Evolutionary conservation across 2,888 invertebrate genomes (phyloP).

Genomic region (Drosophila mimetica): DNA sequence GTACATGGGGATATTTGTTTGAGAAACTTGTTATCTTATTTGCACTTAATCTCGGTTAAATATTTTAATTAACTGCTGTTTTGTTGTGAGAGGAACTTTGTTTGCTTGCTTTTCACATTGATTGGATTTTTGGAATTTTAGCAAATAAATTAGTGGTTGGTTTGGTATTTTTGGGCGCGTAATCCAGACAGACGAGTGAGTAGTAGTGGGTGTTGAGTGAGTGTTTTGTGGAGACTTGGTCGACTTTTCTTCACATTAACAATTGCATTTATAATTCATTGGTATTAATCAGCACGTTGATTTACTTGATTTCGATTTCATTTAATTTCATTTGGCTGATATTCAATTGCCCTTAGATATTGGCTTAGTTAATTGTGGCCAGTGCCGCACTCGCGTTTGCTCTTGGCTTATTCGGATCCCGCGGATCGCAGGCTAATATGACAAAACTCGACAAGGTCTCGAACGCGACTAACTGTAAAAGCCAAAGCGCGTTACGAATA

Average conservation of each 20-base stretch:
- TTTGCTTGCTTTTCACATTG: conserved; percentile 55
- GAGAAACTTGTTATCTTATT: conserved; percentile 38
- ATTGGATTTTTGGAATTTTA: conserved; percentile 47
- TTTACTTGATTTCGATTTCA: conserved; percentile 12
- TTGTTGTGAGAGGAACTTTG: conserved; percentile 46
- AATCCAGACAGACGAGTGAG: conserved; percentile 74
- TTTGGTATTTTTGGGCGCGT: conserved; percentile 64
- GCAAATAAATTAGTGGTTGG: conserved; percentile 48
- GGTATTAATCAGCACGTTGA: conserved; percentile 1
- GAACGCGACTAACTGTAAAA: conserved; percentile 85
- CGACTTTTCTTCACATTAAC: conserved; percentile 75
- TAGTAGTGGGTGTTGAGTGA: conserved; percentile 14
- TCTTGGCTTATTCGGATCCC: conserved; percentile 43
- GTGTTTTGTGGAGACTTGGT: conserved; percentile 55
- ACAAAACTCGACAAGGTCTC: conserved; percentile 85
- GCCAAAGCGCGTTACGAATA: conserved; percentile 84
- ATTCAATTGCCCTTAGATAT: conserved; percentile 7
- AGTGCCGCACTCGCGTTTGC: conserved; percentile 40
- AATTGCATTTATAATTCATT: conserved; percentile 14
- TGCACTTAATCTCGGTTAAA: conserved; percentile 54
- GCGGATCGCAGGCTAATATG: conserved; percentile 79
- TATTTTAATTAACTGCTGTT: conserved; percentile 28
- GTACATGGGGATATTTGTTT: conserved; percentile 22
- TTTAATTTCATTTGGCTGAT: conserved; percentile 10
- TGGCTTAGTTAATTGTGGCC: conserved; percentile 14